Conservation (phyloP, 2,113 vertebrate genomes). For the Otolemur garnettii region DNA sequence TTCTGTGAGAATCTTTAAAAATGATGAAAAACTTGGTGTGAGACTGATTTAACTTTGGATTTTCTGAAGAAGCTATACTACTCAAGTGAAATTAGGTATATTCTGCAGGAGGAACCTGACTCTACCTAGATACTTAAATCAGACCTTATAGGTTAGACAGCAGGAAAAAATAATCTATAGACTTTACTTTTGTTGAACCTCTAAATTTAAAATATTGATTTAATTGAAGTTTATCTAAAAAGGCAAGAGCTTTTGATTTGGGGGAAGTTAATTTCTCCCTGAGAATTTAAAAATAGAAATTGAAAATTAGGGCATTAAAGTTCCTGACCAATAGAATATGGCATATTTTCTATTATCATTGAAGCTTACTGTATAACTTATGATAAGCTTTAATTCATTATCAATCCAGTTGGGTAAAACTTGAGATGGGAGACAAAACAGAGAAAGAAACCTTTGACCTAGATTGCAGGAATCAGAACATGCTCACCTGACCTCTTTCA, state of each 20-base stretch:
- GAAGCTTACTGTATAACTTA: background rate
- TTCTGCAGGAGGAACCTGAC: background rate
- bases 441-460: background rate
- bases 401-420: background rate
- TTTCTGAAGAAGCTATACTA: background rate
- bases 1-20: background rate
- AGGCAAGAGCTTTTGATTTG: slow-evolving; percentile 1
- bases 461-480: background rate
- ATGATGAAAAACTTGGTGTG: background rate
- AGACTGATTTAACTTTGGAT: background rate
- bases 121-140: background rate
- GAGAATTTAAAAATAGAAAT: background rate
- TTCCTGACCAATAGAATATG: background rate
- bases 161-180: background rate
- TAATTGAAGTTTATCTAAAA: slow-evolving; percentile 44
- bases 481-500: background rate
- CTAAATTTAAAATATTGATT: background rate
- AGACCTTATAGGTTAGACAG: background rate
- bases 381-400: slow-evolving; percentile 10
- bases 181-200: background rate
- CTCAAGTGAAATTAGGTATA: background rate
- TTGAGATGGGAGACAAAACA: background rate
- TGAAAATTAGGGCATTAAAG: background rate
- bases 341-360: background rate
- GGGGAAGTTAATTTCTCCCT: slow-evolving; percentile 1